A percentile compares a stretch with the other conserved stretches of the same genome.
These are phyloP conservation scores for Zhuqinia jingwanae DNA, from an alignment of 2,888 invertebrate species.

Conservation along the genomic window DNA sequence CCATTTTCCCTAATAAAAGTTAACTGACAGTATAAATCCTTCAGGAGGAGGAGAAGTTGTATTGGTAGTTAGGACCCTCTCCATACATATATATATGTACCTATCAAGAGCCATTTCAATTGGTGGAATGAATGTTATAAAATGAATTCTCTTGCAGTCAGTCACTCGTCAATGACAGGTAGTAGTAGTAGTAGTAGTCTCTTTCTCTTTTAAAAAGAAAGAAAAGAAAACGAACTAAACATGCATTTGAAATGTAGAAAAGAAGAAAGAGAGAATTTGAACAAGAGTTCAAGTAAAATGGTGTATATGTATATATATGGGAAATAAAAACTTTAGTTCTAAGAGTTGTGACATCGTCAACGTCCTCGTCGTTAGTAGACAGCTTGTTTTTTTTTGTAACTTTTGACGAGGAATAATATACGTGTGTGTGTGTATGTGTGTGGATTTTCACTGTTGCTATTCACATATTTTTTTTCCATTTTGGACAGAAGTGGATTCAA, in stretches of 20 bases:
- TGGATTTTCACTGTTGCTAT: conserved; percentile 36
- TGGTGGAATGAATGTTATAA: conserved; percentile 36
- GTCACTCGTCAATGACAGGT: conserved; percentile 55
- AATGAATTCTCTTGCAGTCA: conserved; percentile 46
- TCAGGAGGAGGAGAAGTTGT: conserved; percentile 29
- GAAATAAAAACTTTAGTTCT: conserved; percentile 45
- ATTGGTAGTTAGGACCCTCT: neutral
- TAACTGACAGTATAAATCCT: conserved; percentile 66
- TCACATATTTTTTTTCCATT: conserved; percentile 8
- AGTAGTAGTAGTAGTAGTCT: conserved; percentile 21
- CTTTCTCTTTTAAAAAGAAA: neutral
- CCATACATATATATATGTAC: too few species aligned
- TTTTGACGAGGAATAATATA: conserved; percentile 51
- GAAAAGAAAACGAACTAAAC: conserved; percentile 17
- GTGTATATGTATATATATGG: too few species aligned
- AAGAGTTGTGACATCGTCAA: conserved; percentile 60
- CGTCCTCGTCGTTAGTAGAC: conserved; percentile 40
- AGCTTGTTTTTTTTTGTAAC: conserved; percentile 54
- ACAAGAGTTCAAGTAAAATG: conserved; percentile 32
- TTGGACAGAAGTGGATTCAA: neutral
- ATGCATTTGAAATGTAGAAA: conserved; percentile 10
- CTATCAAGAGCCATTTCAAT: conserved; percentile 41
- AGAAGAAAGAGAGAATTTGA: conserved; percentile 8
- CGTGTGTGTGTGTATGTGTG: conserved; percentile 33
- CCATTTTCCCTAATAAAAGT: conserved; percentile 53